Conservation (phyloP, 2,113 vertebrate genomes). For the Bubo bubo region DNA sequence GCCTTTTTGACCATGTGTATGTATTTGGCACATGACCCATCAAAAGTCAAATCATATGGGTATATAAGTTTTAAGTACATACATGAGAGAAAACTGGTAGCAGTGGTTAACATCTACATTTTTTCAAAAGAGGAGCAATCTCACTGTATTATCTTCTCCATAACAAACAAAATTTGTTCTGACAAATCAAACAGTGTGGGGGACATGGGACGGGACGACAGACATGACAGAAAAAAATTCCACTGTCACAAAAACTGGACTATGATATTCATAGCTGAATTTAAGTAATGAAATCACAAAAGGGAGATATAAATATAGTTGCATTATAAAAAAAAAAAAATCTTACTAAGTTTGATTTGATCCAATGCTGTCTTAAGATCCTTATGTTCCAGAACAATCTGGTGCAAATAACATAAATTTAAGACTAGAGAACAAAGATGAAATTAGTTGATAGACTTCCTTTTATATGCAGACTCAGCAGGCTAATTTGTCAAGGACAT, state of each 20-base stretch:
- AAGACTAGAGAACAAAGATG: not conserved
- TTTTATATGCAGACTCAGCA: not conserved
- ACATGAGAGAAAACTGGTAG: not conserved
- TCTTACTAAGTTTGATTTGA: not conserved
- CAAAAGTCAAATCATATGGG: not conserved
- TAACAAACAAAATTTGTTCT: not conserved
- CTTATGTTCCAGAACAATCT: not conserved
- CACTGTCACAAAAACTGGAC: not conserved
- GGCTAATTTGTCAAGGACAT: conserved; percentile 22
- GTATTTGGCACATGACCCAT: not conserved
- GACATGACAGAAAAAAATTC: not conserved
- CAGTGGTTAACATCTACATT: not conserved
- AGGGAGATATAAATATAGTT: not conserved
- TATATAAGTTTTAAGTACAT: not conserved
- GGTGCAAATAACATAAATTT: not conserved
- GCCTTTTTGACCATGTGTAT: not conserved
- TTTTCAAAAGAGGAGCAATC: not conserved
- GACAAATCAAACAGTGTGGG: not conserved
- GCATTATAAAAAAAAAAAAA: not conserved
- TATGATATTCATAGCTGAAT: not conserved
- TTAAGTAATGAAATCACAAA: not conserved
- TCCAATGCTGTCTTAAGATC: not conserved
- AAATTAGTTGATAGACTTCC: not conserved
- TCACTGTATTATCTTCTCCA: not conserved
- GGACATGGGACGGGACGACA: no score